Percentiles rank a stretch among this genome's conserved stretches.
Conservation (phyloP, 2,888 invertebrate genomes). For the Dicranocentrus wangi region DNA sequence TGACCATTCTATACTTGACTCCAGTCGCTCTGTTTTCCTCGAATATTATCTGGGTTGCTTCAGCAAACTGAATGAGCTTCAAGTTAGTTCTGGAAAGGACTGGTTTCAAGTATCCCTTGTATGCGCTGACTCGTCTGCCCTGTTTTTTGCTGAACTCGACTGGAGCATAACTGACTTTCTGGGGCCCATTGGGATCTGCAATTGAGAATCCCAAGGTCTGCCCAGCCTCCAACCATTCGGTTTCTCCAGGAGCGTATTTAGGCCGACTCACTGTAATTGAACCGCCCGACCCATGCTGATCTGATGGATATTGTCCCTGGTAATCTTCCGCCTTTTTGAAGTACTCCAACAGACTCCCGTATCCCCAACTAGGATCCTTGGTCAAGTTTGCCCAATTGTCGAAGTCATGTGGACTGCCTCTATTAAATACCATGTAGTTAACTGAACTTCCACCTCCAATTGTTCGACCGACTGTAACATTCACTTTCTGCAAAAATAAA, state of each 20-base stretch:
- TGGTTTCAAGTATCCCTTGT: slow-evolving; percentile 46
- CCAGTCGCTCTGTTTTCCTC: slow-evolving; percentile 17
- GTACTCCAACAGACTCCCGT: slow-evolving; percentile 43
- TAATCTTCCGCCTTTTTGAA: slow-evolving; percentile 58
- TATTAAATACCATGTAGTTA: slow-evolving; percentile 36
- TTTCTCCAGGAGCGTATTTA: slow-evolving; percentile 16
- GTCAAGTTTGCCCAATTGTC: slow-evolving; percentile 56
- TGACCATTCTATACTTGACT: slow-evolving; percentile 1
- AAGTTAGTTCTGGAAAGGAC: slow-evolving; percentile 35
- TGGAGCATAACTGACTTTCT: slow-evolving; percentile 53
- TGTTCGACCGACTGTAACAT: background rate
- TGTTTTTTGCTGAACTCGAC: slow-evolving; percentile 50
- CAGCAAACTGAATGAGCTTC: slow-evolving; percentile 35
- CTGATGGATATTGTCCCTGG: slow-evolving; percentile 17
- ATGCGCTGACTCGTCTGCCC: slow-evolving; percentile 56
- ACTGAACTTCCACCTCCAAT: slow-evolving; percentile 29
- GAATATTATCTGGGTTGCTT: slow-evolving; percentile 37
- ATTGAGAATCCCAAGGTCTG: slow-evolving; percentile 35
- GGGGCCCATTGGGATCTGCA: slow-evolving; percentile 61
- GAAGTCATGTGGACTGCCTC: slow-evolving; percentile 54
- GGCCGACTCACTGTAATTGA: slow-evolving; percentile 5
- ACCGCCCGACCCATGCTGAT: slow-evolving; percentile 19
- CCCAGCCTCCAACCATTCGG: slow-evolving; percentile 38
- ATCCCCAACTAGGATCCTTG: slow-evolving; percentile 48
- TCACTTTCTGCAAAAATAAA: background rate